A percentile compares a stretch with the other conserved stretches of the same genome.
These are phyloP conservation scores for Drosophila aldrichi DNA, from an alignment of 2,888 invertebrate species.

Conservation along the genomic window DNA sequence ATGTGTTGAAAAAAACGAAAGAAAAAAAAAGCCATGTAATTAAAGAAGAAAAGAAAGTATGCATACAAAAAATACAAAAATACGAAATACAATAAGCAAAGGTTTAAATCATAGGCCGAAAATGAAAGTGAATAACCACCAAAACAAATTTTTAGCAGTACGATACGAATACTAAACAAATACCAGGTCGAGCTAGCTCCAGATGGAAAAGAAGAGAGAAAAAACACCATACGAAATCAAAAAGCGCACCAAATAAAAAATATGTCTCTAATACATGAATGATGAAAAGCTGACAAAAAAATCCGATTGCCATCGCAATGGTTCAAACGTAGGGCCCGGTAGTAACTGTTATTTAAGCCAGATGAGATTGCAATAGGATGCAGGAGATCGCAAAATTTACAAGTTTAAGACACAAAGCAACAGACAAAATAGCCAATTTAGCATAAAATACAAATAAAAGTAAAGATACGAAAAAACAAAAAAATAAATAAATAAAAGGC, in stretches of 20 bases:
- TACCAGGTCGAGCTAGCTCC: constrained; percentile 26
- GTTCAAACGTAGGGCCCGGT: constrained; percentile 35
- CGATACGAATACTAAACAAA: constrained; percentile 35
- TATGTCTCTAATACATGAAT: constrained; percentile 18
- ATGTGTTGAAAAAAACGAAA: constrained; percentile 34
- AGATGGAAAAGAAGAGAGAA: not conserved
- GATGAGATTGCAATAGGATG: constrained; percentile 28
- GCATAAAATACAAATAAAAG: constrained; percentile 64
- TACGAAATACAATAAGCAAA: constrained; percentile 73
- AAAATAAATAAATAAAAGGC: constrained; percentile 13
- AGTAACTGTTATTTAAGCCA: constrained; percentile 69
- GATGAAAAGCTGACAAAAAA: constrained; percentile 24
- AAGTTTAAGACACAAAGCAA: constrained; percentile 73
- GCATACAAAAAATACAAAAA: constrained; percentile 24
- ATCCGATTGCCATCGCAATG: constrained; percentile 26
- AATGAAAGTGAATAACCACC: constrained; percentile 68
- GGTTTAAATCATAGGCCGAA: constrained; percentile 78
- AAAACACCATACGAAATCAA: constrained; percentile 40
- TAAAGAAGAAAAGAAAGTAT: constrained; percentile 24
- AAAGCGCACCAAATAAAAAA: constrained; percentile 17
- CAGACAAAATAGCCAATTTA: constrained; percentile 79
- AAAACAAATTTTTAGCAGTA: constrained; percentile 68
- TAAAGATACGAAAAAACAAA: constrained; percentile 24
- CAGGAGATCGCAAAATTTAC: constrained; percentile 51
- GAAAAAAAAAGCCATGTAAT: not conserved